These are phyloP conservation scores for Crocidura indochinensis DNA, from an alignment of 2,797 vertebrate genomes.

Conservation along the genomic window DNA sequence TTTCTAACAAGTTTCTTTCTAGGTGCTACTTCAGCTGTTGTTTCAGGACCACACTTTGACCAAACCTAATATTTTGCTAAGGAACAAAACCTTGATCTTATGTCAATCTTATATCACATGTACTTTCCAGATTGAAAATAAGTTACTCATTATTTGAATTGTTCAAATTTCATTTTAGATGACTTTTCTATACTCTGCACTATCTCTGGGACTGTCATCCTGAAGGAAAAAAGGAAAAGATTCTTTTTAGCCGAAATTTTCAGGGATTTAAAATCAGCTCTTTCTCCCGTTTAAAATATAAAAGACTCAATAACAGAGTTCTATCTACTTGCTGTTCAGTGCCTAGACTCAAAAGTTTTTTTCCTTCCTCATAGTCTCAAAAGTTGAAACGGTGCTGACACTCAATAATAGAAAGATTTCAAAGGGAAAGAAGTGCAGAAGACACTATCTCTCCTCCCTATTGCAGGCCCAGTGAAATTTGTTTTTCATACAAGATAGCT, in stretches of 20 bases:
- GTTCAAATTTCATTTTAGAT: not conserved
- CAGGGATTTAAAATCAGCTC: not conserved
- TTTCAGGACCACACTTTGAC: too few species aligned
- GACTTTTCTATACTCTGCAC: not conserved
- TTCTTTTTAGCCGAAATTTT: not conserved
- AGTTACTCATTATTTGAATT: conserved; percentile 36
- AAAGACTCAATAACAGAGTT: not conserved
- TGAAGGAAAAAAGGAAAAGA: not conserved
- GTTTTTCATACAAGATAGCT: conserved; percentile 70
- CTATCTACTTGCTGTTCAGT: not conserved
- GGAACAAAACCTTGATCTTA: not conserved
- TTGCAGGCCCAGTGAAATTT: conserved; percentile 67
- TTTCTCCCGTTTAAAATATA: not conserved
- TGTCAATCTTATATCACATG: not conserved
- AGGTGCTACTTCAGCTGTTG: too few species aligned
- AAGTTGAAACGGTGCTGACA: conserved; percentile 33
- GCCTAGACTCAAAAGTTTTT: not conserved
- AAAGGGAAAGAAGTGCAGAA: conserved; percentile 46
- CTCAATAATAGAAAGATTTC: not conserved
- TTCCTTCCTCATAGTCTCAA: conserved; percentile 36
- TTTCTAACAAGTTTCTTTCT: too few species aligned
- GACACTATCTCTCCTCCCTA: conserved; percentile 45
- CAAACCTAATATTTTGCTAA: not conserved
- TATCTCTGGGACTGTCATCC: not conserved
- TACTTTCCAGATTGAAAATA: not conserved